Base-by-base conservation (phyloP, 2,888 invertebrate genomes). In the Diachrysia chrysitis region DNA sequence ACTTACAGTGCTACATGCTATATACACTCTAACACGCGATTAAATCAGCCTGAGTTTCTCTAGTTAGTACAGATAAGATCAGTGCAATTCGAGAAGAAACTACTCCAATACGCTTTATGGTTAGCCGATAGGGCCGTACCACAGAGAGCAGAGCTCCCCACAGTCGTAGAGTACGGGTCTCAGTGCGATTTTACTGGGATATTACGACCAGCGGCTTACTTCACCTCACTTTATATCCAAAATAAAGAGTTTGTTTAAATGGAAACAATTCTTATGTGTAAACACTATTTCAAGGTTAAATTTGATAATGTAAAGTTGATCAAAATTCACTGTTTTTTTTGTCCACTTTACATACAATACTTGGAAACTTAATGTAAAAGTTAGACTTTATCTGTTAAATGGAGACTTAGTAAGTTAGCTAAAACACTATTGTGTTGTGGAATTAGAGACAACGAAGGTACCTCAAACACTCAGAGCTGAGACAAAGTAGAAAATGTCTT, bases 201-300 rank as follows among this genome's bases (percentile, higher is more conserved):
- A 63, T 57, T 66, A 71, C 67, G 59, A 58, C 68, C 66, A 69
- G 57, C 35, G 62, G 75, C 63, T 72, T 76, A 71, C 67, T 69
- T 61, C 42, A 68, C 71, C 60, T 64, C 69, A 70, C 61, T 73
- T 70, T 76, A 76, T 73, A 68, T 48, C 56, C 68, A 56, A 68
- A 81, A 73, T 73, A 69, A 67, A 73, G 60, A 54, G 58, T 46
- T 69, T 61, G 69, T 68, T 78, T 69, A 73, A 70, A 63, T 73
- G 58, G 23, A 56, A 54, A 62, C 46, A 56, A 23, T 46, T 9
- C 48, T 16, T 37, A 37, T 16, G 37, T 29, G 5, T 29, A n/a
- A n/a, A n/a, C n/a, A n/a, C n/a, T n/a, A n/a, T n/a, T n/a, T n/a
- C n/a, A n/a, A n/a, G n/a, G n/a, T n/a, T n/a, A n/a, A 29, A 4